A percentile compares a stretch with the other conserved stretches of the same genome.
These are phyloP conservation scores for Cepaea nemoralis DNA, from an alignment of 1,140 invertebrate species.

Conservation along the genomic window DNA sequence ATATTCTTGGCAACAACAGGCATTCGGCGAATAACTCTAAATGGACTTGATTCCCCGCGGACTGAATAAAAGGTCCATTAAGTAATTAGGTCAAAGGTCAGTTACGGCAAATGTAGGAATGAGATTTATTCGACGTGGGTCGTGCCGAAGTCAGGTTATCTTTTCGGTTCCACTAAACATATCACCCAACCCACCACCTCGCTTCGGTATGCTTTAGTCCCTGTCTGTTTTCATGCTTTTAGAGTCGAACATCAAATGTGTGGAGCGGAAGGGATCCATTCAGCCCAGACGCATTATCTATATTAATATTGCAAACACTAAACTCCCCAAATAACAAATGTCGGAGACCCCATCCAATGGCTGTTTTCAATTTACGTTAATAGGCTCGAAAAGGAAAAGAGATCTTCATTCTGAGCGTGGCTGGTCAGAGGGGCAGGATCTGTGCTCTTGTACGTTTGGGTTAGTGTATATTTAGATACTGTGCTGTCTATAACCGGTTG, in stretches of 20 bases:
- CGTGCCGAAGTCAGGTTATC: background rate
- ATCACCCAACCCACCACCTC: background rate
- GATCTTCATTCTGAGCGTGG: conserved; percentile 5
- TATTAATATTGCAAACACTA: conserved; percentile 56
- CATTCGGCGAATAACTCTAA: background rate
- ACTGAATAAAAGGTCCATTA: conserved; percentile 10
- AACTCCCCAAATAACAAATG: conserved; percentile 50
- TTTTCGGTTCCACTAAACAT: background rate
- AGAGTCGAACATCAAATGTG: background rate
- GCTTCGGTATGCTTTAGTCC: conserved; percentile 33
- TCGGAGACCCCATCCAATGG: conserved; percentile 35
- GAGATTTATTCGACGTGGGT: background rate
- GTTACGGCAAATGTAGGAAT: background rate
- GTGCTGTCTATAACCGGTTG: too few relatives aligned
- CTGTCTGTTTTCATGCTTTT: conserved; percentile 34
- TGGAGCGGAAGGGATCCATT: background rate
- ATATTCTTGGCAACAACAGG: background rate
- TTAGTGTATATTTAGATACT: too few relatives aligned
- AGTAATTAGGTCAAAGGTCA: conserved; percentile 22
- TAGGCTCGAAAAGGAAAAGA: conserved; percentile 40
- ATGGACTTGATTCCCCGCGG: background rate
- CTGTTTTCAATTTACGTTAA: conserved; percentile 51
- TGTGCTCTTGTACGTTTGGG: too few relatives aligned
- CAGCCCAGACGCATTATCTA: conserved; percentile 51
- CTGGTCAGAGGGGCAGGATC: background rate